phyloP scores from a whole-genome alignment of 2,797 vertebrate species.

The Pterois miles region DNA sequence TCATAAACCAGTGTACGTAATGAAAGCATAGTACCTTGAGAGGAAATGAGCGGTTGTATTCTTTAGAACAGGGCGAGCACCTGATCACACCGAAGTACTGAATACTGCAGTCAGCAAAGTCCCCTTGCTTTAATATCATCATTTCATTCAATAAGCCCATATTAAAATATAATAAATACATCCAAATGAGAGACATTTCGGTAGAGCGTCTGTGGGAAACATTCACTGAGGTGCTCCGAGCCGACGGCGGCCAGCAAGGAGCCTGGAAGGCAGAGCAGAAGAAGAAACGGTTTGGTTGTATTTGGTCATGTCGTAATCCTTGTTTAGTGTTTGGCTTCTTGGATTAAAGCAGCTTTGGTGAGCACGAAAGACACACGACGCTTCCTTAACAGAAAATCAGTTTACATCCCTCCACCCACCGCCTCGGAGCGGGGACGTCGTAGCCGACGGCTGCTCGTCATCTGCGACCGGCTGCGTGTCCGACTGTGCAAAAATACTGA shows the following conservation, averaged over 20 bases:
- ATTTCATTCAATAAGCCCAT: slow-evolving; percentile 36
- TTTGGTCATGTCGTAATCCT: slow-evolving; percentile 52
- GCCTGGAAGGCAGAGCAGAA: slow-evolving; percentile 68
- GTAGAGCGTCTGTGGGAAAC: slow-evolving; percentile 52
- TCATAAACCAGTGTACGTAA: background rate
- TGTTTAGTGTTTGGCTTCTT: slow-evolving; percentile 71
- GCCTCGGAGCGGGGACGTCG: background rate
- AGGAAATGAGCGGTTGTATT: background rate
- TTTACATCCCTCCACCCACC: background rate
- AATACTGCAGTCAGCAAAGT: slow-evolving; percentile 15
- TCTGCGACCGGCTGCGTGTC: slow-evolving; percentile 1
- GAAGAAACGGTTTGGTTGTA: slow-evolving; percentile 15
- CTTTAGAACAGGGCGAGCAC: slow-evolving; percentile 20
- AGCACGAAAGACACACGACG: slow-evolving; percentile 11
- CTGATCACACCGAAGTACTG: slow-evolving; percentile 25
- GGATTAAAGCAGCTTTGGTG: slow-evolving; percentile 75
- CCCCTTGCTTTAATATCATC: slow-evolving; percentile 27
- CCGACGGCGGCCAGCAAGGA: slow-evolving; percentile 30
- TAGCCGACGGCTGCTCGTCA: background rate
- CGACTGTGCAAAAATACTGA: background rate
- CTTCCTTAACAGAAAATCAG: background rate
- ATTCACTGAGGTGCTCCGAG: slow-evolving; percentile 63
- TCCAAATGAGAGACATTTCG: slow-evolving; percentile 45
- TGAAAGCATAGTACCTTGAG: slow-evolving; percentile 4
- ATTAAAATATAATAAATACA: slow-evolving; percentile 69